Evolutionary conservation across 2,113 vertebrate genomes (phyloP).

Genomic region (Corythaeola cristata): DNA sequence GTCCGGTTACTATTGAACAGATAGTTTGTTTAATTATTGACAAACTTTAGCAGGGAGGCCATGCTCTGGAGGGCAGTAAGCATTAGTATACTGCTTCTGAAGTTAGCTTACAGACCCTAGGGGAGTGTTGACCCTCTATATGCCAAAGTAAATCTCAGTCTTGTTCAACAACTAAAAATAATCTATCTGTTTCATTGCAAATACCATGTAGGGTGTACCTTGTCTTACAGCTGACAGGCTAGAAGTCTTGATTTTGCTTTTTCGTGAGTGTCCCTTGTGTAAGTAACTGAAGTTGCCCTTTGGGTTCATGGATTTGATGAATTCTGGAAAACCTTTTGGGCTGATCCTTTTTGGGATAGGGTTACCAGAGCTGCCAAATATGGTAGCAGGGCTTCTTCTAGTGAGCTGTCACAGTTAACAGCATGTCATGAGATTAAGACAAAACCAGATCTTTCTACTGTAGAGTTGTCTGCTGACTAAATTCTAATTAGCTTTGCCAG

Average conservation of each 20-base stretch:
- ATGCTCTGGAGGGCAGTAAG: not conserved
- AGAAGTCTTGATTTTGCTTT: not conserved
- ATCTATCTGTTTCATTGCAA: not conserved
- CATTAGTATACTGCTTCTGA: not conserved
- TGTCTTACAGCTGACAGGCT: not conserved
- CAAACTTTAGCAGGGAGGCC: not conserved
- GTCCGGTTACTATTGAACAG: not conserved
- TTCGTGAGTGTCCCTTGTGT: not conserved
- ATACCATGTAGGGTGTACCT: not conserved
- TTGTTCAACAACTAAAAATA: not conserved
- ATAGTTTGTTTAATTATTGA: not conserved
- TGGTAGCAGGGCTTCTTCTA: not conserved
- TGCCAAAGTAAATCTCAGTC: not conserved
- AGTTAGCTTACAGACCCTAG: not conserved
- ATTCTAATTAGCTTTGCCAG: not conserved
- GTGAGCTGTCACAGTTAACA: not conserved
- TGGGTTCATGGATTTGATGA: not conserved
- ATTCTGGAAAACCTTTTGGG: not conserved
- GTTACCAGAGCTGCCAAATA: not conserved
- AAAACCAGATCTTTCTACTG: not conserved
- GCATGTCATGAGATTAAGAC: not conserved
- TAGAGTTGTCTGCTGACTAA: not conserved
- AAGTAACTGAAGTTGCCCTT: not conserved
- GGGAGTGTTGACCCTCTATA: not conserved
- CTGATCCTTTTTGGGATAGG: not conserved